Base-by-base conservation (phyloP, 2,797 vertebrate species). In the Hemitrygon akajei region DNA sequence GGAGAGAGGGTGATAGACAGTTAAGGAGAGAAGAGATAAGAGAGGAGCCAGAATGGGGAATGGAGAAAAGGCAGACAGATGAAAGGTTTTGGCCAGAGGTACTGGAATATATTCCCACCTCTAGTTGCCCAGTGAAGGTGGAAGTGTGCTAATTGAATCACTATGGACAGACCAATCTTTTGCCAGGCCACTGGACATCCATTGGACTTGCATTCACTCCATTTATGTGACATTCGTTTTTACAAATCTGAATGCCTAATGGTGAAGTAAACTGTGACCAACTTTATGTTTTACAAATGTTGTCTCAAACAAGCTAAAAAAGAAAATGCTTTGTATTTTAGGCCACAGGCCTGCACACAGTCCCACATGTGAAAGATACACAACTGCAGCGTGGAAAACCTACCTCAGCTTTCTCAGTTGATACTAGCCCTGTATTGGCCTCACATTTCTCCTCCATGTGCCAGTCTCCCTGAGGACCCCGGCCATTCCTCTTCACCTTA, bases 321-420 rank as follows among this genome's bases (percentile, higher is more conserved):
- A 11, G 0, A 12, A 56, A 40, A 2, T 27, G 47, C 40, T 27
- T 3, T 30, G 22, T 27, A 27, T 27, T 30, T 14, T 84, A 11
- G 14, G 58, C 11, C 5, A 47, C 40, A 25, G 58, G 56, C 30
- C 22, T 56, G 30, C 1, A 82, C 22, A 84, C 30, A 27, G 14
- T 11, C 25, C 25, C 47, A 27, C 22, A 7, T 18, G 2, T 80
- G 5, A 80, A 80, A 79, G 76, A 27, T 18, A 20, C 7, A 80
- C 11, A 80, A 80, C 14, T 40, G 16, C 2, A 80, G 22, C 40
- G 22, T 11, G 25, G 47, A 7, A 58, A 87, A 66, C 25, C 0
- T 75, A 92, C 91, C 91, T 92, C 91, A 75, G 91, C 91, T 92
- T 71, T 92, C 69, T 92, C 91, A 40, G 91, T 37, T 34, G 69